Base-by-base conservation (phyloP, 2,113 vertebrate genomes). In the Pelobates fuscus region DNA sequence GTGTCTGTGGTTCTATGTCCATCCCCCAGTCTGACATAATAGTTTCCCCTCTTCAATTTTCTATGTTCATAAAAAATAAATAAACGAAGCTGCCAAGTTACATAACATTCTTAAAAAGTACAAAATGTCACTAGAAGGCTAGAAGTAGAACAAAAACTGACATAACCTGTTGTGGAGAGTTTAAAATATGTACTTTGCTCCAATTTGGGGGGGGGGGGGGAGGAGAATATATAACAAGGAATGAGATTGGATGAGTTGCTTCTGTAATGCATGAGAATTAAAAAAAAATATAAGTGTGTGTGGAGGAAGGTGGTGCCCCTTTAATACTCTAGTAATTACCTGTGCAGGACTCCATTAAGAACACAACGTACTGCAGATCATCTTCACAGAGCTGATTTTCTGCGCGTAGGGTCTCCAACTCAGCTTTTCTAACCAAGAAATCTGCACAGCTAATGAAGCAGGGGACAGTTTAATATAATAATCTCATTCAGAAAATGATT, bases 381-480 rank as follows among this genome's bases (percentile, higher is more conserved):
- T 86, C 80, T 26, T 81, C 79, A 82, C 94, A 91, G 68, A 92
- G 89, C 46, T 90, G 93, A 20, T 41, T 59, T 62, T 95, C 89
- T 0, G 81, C 86, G 27, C 92, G 92, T 75, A 92, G 88, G 74
- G 95, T 80, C 80, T 97, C 96, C 82, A 98, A 78, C 80, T 95
- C 92, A 0, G 92, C 90, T 80, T 97, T 97, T 67, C 94, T 84
- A 78, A 96, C 90, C 79, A 98, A 79, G 77, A 98, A 89, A 27
- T 94, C 86, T 0, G 88, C 88, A 82, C 93, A 97, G 81, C 96
- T 98, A 11, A 30, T 73, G 18, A 11, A 57, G 64, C 37, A 6
- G n/a, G 10, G n/a, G 32, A 70, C 4, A 17, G 10, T 24, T n/a
- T n/a, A n/a, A 12, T 30, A 21, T 2, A 25, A 23, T 23, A 21